Percentiles rank a stretch among this genome's conserved stretches.
phyloP scores from a whole-genome alignment of 2,113 vertebrate genomes.

The Semnornis frantzii region DNA sequence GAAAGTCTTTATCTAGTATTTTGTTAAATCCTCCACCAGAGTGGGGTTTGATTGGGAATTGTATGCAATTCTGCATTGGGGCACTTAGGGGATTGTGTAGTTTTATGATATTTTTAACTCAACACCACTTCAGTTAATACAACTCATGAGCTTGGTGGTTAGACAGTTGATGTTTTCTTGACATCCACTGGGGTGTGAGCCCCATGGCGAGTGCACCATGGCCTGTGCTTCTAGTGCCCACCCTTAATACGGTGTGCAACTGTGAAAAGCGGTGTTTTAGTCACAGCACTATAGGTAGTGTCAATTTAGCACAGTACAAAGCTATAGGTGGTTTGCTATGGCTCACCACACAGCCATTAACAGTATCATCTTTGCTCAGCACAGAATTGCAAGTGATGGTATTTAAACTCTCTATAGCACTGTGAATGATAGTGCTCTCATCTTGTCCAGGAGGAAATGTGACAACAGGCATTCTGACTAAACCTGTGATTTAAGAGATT shows the following conservation, averaged over 20 bases:
- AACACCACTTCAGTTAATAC: neutral
- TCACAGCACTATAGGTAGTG: neutral
- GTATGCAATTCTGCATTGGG: neutral
- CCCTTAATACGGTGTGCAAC: slow-evolving; percentile 44
- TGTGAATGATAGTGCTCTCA: slow-evolving; percentile 6
- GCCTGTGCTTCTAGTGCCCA: neutral
- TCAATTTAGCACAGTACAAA: slow-evolving; percentile 52
- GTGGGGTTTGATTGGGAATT: neutral
- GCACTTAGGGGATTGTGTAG: neutral
- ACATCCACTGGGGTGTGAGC: neutral
- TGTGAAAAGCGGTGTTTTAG: slow-evolving; percentile 68
- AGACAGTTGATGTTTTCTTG: neutral
- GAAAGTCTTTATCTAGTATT: neutral
- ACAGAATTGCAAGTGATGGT: slow-evolving; percentile 21
- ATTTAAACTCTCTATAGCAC: slow-evolving; percentile 44
- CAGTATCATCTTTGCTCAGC: slow-evolving; percentile 52
- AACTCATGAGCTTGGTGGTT: neutral
- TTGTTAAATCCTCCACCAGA: neutral
- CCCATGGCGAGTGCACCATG: neutral
- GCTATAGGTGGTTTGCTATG: slow-evolving; percentile 58
- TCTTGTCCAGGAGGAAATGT: slow-evolving; percentile 23
- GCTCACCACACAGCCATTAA: slow-evolving; percentile 61
- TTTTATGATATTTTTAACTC: neutral
- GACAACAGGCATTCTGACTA: neutral
- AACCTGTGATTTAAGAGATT: neutral